Conservation (phyloP, 2,888 invertebrate genomes). For the Xestia sexstrigata region DNA sequence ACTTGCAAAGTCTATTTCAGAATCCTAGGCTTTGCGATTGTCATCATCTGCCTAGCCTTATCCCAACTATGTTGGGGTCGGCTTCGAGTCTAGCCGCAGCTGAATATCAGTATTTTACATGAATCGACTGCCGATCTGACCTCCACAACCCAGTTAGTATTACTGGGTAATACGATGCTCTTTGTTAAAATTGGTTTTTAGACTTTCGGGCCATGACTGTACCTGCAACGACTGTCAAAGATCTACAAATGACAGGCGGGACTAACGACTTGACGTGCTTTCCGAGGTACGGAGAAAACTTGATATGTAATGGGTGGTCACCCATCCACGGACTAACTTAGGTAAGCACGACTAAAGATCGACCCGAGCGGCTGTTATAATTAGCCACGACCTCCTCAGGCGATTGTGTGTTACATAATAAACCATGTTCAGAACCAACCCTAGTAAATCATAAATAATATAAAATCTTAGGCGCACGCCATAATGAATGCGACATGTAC, state of each 20-base stretch:
- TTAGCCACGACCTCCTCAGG: no score
- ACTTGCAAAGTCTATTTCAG: neutral
- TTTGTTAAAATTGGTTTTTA: neutral
- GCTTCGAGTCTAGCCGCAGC: neutral
- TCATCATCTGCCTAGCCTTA: neutral
- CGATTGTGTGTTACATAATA: no score
- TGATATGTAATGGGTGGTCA: no score
- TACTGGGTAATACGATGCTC: neutral
- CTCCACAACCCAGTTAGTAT: neutral
- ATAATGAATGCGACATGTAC: conserved; percentile 18
- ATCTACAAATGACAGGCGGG: no score
- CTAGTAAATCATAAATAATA: conserved; percentile 39
- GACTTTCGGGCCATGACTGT: neutral
- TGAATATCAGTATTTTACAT: neutral
- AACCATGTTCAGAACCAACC: conserved; percentile 26
- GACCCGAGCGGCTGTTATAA: no score
- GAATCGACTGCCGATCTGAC: no score
- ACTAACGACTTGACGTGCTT: no score
- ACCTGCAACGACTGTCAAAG: no score
- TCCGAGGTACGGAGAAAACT: no score
- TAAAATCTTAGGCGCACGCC: conserved; percentile 12
- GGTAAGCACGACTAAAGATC: no score
- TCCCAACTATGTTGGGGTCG: neutral
- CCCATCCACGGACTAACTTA: no score
- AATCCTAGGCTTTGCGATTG: neutral